Percentiles rank a stretch among this genome's conserved stretches.
Evolutionary conservation across 2,113 vertebrate genomes (phyloP).

Genomic region (Prunella himalayana): DNA sequence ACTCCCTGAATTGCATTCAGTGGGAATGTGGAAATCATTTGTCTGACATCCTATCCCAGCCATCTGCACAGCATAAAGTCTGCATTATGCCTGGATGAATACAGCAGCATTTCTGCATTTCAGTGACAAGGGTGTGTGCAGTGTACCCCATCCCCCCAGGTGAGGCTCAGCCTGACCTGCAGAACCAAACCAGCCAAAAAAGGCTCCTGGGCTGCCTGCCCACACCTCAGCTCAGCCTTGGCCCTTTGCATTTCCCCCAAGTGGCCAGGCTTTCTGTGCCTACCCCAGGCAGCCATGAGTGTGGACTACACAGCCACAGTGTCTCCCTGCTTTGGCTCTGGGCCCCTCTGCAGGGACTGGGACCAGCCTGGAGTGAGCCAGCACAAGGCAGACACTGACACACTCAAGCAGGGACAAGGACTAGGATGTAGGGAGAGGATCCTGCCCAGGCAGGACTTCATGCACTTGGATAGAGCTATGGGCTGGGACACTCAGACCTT

Average conservation of each 20-base stretch:
- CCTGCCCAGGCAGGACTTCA: neutral
- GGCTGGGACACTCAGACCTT: neutral
- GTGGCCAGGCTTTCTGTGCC: neutral
- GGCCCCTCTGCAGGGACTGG: neutral
- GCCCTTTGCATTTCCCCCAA: fast-evolving
- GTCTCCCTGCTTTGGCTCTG: neutral
- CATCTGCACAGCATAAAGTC: neutral
- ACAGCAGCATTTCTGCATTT: neutral
- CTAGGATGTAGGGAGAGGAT: neutral
- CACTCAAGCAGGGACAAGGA: neutral
- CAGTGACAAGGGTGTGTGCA: neutral
- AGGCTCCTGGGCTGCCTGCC: neutral
- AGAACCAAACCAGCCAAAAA: neutral
- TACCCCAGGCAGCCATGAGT: neutral
- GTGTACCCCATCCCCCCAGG: too few species aligned
- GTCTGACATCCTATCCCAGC: neutral
- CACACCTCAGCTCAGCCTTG: neutral
- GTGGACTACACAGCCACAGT: neutral
- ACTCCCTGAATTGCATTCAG: neutral
- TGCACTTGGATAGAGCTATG: neutral
- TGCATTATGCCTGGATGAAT: neutral
- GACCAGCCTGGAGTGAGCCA: neutral
- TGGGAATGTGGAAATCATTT: neutral
- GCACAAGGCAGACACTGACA: neutral
- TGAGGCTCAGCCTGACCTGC: neutral